Base-by-base conservation (phyloP, 2,888 invertebrate genomes). In the Apodemia zela region DNA sequence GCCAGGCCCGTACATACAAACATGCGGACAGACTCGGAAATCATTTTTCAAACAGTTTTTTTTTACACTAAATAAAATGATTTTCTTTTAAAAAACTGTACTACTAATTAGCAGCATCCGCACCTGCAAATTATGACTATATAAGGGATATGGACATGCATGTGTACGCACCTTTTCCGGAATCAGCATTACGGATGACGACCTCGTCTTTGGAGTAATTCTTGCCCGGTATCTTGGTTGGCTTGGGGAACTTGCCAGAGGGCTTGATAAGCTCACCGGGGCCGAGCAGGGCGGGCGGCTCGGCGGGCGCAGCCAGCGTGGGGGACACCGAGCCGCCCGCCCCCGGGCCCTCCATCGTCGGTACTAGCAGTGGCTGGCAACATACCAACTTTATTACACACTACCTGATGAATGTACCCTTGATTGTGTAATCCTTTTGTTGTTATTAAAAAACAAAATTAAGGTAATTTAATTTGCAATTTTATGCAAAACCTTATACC, bases 131-230 rank as follows among this genome's bases (percentile, higher is more conserved):
- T n/a, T n/a, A n/a, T n/a, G n/a, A n/a, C n/a, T n/a, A n/a, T 7
- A 7, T 33, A 8, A 33, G 8, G 7, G 33, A 8, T 11, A 11
- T 21, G 10, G 11, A 17, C 21, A 51, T n/a, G 49, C 33, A 59
- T 60, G 35, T 13, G 38, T 38, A 63, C 17, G 60, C 91, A 97
- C 98, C 98, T 96, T 98, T 98, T 79, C 98, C 98, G 62, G 98
- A 98, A 89, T 98, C 98, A 68, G 97, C 97, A 85, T 98, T 98
- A 71, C 98, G 94, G 77, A 98, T 98, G 68, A 98, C 96, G 69
- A 98, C 97, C 89, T 98, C 98, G 82, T 98, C 98, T 85, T 98
- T 97, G 78, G 97, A 97, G 88, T 97, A 98, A 82, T 97, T 97
- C 89, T 98, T 98, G 73, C 97, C 97, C 60, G 97, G 96, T 74